Conservation (phyloP, 2,113 vertebrate genomes). For the Tautogolabrus adspersus region DNA sequence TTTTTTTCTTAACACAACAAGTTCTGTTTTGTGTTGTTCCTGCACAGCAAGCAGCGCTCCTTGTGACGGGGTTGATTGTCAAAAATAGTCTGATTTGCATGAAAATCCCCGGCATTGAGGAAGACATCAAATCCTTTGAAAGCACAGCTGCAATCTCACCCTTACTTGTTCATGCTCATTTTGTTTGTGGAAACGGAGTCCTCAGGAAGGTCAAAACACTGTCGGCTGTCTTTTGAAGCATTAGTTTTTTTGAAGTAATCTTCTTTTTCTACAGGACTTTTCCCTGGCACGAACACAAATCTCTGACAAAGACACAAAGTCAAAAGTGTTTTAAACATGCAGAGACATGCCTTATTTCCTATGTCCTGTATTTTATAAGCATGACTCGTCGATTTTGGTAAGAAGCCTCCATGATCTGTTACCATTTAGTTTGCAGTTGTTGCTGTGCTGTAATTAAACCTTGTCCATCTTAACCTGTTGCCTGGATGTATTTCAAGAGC, state of each 20-base stretch:
- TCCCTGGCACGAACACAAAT: constrained; percentile 13
- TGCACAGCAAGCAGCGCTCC: constrained; percentile 7
- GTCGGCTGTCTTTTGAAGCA: constrained; percentile 19
- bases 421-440: too few species aligned
- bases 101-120: constrained; percentile 32
- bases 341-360: too few species aligned
- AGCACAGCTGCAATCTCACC: constrained; percentile 17
- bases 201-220: constrained; percentile 25
- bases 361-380: too few species aligned
- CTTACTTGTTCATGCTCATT: constrained; percentile 26
- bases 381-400: too few species aligned
- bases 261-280: background rate
- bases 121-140: constrained; percentile 48
- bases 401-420: too few species aligned
- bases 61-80: constrained; percentile 21
- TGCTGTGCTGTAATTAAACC: too few species aligned
- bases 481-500: too few species aligned
- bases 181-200: constrained; percentile 15
- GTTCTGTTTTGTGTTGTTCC: constrained; percentile 15
- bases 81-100: constrained; percentile 48
- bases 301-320: constrained; percentile 47
- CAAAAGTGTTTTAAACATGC: constrained; percentile 49
- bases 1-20: constrained; percentile 18
- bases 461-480: too few species aligned
- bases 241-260: constrained; percentile 1